phyloP scores from a whole-genome alignment of 2,113 vertebrate species.

The Ceratotherium simum region DNA sequence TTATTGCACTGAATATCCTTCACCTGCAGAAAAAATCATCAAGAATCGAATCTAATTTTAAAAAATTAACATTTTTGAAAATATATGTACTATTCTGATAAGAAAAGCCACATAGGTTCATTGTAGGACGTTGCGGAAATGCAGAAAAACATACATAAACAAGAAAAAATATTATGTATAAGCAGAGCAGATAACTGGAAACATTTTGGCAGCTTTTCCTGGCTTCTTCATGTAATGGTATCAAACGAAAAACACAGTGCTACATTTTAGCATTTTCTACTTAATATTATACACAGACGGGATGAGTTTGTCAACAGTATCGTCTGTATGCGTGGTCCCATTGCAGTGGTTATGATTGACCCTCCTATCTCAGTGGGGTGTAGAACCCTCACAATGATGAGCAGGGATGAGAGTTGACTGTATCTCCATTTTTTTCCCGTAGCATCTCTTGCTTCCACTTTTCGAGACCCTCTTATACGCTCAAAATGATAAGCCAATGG shows the following conservation, averaged over 20 bases:
- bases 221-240: not conserved
- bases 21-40: not conserved
- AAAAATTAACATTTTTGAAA: constrained; percentile 5
- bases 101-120: not conserved
- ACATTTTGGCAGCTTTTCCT: not conserved
- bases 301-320: not conserved
- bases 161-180: not conserved
- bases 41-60: not conserved
- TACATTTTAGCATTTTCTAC: not conserved
- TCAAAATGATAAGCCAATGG: not conserved
- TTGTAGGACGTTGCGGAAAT: not conserved
- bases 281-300: not conserved
- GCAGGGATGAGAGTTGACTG: not conserved
- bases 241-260: not conserved
- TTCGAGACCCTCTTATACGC: not conserved
- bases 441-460: not conserved
- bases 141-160: not conserved
- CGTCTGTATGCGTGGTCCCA: fast-evolving
- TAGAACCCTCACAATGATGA: fast-evolving
- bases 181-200: not conserved
- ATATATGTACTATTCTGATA: not conserved
- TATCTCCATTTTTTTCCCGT: not conserved
- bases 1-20: not conserved
- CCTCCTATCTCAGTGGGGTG: fast-evolving
- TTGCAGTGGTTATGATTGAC: fast-evolving